Conservation (phyloP, 2,888 invertebrate genomes). For the Leptinotarsa juncta region DNA sequence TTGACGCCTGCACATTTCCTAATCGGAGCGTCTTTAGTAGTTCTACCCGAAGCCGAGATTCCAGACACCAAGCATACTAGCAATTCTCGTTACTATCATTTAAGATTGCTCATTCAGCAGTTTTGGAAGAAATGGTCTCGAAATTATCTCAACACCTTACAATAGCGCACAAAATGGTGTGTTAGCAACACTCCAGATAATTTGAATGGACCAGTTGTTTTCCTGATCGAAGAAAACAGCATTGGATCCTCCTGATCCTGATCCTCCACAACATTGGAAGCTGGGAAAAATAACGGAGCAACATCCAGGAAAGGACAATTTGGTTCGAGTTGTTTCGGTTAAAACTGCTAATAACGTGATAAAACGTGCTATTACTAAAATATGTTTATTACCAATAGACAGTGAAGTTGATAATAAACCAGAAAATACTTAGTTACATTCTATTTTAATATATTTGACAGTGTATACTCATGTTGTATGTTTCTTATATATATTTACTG, state of each 20-base stretch:
- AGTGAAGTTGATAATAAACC: background rate
- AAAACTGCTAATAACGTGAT: conserved; percentile 1
- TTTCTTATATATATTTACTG: background rate
- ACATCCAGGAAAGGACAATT: conserved; percentile 27
- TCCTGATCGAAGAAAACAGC: background rate
- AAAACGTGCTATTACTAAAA: background rate
- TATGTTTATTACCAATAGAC: conserved; percentile 15
- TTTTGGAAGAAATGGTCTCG: conserved; percentile 13
- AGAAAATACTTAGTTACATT: background rate
- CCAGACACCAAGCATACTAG: background rate
- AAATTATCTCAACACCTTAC: conserved; percentile 8
- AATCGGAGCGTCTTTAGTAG: background rate
- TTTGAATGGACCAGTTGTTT: conserved; percentile 1
- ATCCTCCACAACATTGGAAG: conserved; percentile 18
- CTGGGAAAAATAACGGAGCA: conserved; percentile 14
- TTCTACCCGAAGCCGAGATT: background rate
- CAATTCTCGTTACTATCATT: conserved; percentile 1
- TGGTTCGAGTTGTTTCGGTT: conserved; percentile 20
- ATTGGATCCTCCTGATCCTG: no score
- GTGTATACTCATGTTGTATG: background rate
- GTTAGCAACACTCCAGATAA: background rate
- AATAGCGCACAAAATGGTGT: conserved; percentile 14
- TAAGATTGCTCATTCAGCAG: conserved; percentile 11
- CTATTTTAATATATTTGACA: background rate
- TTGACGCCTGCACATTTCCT: conserved; percentile 14